Base-by-base conservation (phyloP, 2,797 vertebrate genomes). In the Lates japonicus region DNA sequence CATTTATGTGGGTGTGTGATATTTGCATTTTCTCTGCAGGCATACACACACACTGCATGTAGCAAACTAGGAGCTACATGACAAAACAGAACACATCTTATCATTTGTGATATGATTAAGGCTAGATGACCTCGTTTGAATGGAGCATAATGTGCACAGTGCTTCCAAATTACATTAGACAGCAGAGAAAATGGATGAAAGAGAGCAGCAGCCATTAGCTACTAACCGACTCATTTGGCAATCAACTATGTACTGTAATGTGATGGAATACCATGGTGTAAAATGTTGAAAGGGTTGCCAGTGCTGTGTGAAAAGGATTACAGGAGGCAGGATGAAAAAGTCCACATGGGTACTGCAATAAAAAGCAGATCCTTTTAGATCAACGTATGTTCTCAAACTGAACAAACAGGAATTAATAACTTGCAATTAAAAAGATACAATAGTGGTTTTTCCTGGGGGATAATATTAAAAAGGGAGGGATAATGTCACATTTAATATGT, bases 201-300 rank as follows among this genome's bases (percentile, higher is more conserved):
- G 54, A 73, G 63, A 68, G 29, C 73, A 42, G 5, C 75, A 64
- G 59, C 70, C 74, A 76, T 76, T 80, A 83, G 57, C 73, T 46
- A 42, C 37, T 33, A 70, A 51, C 54, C 3, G 59, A 61, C 60
- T 60, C 52, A 80, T 74, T 75, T 58, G 25, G 67, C 16, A 37
- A 69, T 66, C n/a, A 69, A 58, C 49, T 29, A 22, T 64, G 13
- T 39, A 25, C 19, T 20, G 44, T 70, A 52, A 62, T 62, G 66
- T 78, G 70, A 81, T 76, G 59, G 57, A 82, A 74, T 22, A 70
- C 19, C 33, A 19, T 33, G 55, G 10, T 13, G 29, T 69, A 11
- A 71, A 78, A 69, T 64, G 57, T 29, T 64, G 39, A 82, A 75
- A 73, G 44, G 52, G 29, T 39, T 58, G 76, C 46, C n/a, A 12